Evolutionary conservation across 2,888 invertebrate genomes (phyloP).

Genomic region (Tortricodes alternella): DNA sequence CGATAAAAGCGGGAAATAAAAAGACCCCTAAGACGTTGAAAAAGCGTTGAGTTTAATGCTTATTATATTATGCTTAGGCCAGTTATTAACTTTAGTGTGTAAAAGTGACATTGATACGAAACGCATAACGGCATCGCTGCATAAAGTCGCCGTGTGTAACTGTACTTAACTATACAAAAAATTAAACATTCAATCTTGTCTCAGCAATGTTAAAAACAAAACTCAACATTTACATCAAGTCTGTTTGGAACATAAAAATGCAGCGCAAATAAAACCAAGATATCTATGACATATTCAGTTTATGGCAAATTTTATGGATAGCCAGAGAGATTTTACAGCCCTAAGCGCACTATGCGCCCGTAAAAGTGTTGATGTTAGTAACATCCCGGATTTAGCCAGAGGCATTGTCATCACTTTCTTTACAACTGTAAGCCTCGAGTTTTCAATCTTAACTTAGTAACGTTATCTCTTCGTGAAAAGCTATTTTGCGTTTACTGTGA

Average conservation of each 20-base stretch:
- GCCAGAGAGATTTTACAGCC: slow-evolving; percentile 52
- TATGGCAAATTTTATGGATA: slow-evolving; percentile 53
- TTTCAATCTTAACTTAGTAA: slow-evolving; percentile 18
- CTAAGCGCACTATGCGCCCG: slow-evolving; percentile 43
- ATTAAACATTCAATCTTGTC: neutral
- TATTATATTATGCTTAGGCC: too few species aligned
- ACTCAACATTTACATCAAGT: slow-evolving; percentile 31
- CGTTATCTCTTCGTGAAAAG: neutral
- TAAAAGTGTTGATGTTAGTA: slow-evolving; percentile 51
- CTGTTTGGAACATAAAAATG: slow-evolving; percentile 46
- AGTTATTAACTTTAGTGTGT: too few species aligned
- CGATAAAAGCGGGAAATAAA: too few species aligned
- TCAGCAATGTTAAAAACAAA: slow-evolving; percentile 30
- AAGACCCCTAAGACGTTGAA: too few species aligned
- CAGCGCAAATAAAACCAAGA: slow-evolving; percentile 44
- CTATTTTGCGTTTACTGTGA: neutral
- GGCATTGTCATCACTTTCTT: slow-evolving; percentile 37
- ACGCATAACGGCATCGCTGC: too few species aligned
- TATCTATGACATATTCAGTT: slow-evolving; percentile 53
- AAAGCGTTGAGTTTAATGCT: too few species aligned
- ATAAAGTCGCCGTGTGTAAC: neutral
- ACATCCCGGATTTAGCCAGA: slow-evolving; percentile 32
- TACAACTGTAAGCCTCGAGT: slow-evolving; percentile 19
- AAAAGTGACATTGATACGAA: too few species aligned
- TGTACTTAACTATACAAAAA: too few species aligned